Evolutionary conservation across 1,140 invertebrate genomes (phyloP).

Genomic region (Brachionus manjavacas): DNA sequence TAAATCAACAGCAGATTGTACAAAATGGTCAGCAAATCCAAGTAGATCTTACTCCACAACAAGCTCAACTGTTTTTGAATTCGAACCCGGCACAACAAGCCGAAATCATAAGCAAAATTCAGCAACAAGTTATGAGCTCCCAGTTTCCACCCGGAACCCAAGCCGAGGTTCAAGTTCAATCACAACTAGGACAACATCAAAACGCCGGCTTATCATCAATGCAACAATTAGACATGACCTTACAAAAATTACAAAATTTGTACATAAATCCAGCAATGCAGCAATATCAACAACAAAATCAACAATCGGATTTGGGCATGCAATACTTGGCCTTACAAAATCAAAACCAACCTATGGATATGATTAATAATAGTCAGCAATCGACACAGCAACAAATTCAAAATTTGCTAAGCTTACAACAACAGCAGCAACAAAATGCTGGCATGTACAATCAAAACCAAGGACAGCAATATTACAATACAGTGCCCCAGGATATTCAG

Average conservation of each 20-base stretch:
- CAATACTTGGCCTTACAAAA: background rate
- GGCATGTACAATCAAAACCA: background rate
- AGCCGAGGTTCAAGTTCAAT: background rate
- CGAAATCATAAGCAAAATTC: background rate
- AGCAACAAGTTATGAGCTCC: background rate
- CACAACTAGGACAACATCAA: background rate
- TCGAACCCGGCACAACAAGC: background rate
- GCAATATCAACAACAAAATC: slow-evolving; percentile 21
- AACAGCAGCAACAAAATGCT: background rate
- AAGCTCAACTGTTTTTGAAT: slow-evolving; percentile 15
- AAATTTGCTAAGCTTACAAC: slow-evolving; percentile 17
- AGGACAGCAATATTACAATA: background rate
- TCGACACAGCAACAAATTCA: background rate
- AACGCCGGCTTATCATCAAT: background rate
- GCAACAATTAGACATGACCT: slow-evolving; percentile 10
- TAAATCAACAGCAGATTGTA: background rate
- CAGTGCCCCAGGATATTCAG: background rate
- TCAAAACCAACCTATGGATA: background rate
- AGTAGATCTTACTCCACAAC: background rate
- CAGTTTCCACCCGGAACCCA: background rate
- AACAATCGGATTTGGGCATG: background rate
- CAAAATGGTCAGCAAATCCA: background rate
- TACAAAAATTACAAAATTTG: background rate
- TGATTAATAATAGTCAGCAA: background rate
- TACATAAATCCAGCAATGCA: slow-evolving; percentile 1